Base-by-base conservation (phyloP, 2,797 vertebrate genomes). In the Artibeus lituratus region DNA sequence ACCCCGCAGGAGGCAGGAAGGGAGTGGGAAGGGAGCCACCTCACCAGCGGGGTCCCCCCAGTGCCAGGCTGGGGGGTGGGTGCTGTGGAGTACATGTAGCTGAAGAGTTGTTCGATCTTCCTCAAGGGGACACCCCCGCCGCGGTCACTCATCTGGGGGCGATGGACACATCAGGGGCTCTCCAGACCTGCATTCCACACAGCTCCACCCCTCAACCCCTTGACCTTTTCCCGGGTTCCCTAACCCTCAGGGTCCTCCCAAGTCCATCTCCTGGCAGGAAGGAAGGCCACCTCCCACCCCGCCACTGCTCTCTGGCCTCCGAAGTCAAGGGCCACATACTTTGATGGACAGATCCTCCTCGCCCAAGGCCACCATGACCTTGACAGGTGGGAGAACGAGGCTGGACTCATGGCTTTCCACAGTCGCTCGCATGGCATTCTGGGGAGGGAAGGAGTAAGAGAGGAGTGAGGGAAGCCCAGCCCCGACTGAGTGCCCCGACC, bases 371-470 rank as follows among this genome's bases (percentile, higher is more conserved):
- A 99, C 99, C 99, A 99, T 97, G 91, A 99, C 99, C 70, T 98
- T 98, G 96, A 99, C 98, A 78, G 99, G 98, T 0, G 99, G 99
- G 0, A 99, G 99, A 81, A 77, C 91, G 0, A 97, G 98, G 96
- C 98, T 99, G 98, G 92, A 97, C 49, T 99, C 99, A 0, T 99
- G 99, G 80, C 98, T 99, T 98, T 99, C 99, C 76, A 99, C 99
- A 0, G 99, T 99, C 59, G 99, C 99, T 26, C 99, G 98, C 99
- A 99, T 99, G 11, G 99, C 99, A 3, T 99, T 99, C 99, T 99
- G 94, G 0, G 29, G 90, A 35, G 57, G 39, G 85, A 85, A 10
- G 37, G 69, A 49, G 21, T 24, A 11, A 1, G 80, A 10, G 5
- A 18, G 10, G 57, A 24, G 7, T 7, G 44, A 80, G 39, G 42